phyloP scores from a whole-genome alignment of 2,888 invertebrate species.

The Sinodicranocentrus sp. region DNA sequence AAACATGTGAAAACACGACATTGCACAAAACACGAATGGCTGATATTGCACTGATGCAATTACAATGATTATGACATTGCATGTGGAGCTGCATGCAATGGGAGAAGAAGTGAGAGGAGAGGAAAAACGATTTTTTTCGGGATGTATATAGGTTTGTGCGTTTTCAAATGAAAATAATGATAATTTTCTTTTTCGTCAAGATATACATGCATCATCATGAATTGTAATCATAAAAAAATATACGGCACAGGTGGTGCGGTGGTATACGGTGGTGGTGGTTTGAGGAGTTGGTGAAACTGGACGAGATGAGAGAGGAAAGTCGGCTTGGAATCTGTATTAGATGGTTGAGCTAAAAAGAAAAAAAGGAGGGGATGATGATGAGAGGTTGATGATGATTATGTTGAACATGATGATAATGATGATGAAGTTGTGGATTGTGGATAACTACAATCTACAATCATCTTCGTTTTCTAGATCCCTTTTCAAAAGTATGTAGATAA shows the following conservation, averaged over 20 bases:
- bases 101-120: no score
- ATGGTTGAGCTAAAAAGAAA: slow-evolving; percentile 9
- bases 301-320: neutral
- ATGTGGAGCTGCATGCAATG: no score
- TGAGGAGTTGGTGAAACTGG: no score
- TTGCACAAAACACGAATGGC: neutral
- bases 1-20: no score
- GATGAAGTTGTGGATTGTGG: slow-evolving; percentile 25
- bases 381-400: slow-evolving; percentile 25
- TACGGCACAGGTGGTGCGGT: no score
- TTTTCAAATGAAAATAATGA: slow-evolving; percentile 15
- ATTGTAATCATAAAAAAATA: no score
- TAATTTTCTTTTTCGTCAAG: slow-evolving; percentile 7
- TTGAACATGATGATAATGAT: slow-evolving; percentile 12
- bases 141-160: neutral
- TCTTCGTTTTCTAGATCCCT: neutral
- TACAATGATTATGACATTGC: neutral
- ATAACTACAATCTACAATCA: slow-evolving; percentile 24
- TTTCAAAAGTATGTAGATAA: no score
- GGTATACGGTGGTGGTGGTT: no score
- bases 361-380: slow-evolving; percentile 6
- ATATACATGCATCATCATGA: slow-evolving; percentile 5
- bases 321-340: neutral
- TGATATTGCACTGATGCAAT: neutral
- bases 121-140: no score